These are phyloP conservation scores for Chroicocephalus ridibundus DNA, from an alignment of 2,113 vertebrate genomes.

Conservation along the genomic window DNA sequence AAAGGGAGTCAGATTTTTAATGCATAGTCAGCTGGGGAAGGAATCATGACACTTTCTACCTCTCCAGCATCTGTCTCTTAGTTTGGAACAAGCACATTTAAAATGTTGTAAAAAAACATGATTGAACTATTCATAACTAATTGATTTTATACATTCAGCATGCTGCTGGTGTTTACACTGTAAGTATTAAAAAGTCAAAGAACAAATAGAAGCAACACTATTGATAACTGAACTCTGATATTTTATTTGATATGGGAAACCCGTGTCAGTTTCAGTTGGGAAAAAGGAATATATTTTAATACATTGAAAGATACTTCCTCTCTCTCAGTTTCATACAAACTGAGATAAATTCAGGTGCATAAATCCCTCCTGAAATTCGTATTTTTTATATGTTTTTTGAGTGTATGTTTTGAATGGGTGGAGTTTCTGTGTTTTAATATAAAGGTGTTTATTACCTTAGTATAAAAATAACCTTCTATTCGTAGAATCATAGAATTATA, in stretches of 20 bases:
- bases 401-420: background rate
- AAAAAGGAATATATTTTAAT: background rate
- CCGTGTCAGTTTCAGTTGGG: background rate
- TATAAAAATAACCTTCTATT: background rate
- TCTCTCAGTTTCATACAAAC: background rate
- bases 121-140: background rate
- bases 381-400: background rate
- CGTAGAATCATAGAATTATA: background rate
- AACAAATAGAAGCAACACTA: background rate
- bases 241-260: background rate
- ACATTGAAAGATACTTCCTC: background rate
- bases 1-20: background rate
- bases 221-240: background rate
- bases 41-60: background rate
- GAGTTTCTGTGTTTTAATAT: background rate
- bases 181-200: background rate
- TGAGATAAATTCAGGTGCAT: background rate
- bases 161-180: background rate
- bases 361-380: background rate
- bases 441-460: background rate
- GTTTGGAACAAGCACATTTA: background rate
- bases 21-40: background rate
- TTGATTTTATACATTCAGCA: background rate
- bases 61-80: background rate
- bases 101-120: background rate